Base-by-base conservation (phyloP, 2,113 vertebrate genomes). In the Gallinago media region DNA sequence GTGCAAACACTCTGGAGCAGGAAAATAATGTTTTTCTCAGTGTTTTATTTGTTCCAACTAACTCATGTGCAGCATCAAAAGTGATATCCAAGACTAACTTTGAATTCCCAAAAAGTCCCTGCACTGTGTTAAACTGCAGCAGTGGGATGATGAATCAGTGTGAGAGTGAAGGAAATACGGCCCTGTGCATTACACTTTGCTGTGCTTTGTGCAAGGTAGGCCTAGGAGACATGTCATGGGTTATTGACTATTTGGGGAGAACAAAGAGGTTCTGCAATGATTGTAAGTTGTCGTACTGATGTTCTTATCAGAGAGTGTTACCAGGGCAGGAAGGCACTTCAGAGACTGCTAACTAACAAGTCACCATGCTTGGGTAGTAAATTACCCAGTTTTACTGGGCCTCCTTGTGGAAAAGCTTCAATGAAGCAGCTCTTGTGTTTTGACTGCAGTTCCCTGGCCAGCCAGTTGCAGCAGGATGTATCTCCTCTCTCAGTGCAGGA, bases 261-360 rank as follows among this genome's bases (percentile, higher is more conserved):
- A 25, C 36, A 88, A 44, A 59, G 42, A 23, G 6, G 14, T 92
- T 71, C 52, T 74, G 63, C 46, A 91, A 21, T 21, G 75, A 34
- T 12, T 66, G 50, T 8, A 46, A 49, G 50, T 58, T 0, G 0
- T 36, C 59, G 31, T n/a, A 15, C 2, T 3, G 27, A 17, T 44
- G 26, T 42, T 79, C 32, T 32, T 16, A 47, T 6, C 8, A 3
- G 47, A 58, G 18, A 59, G 17, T 5, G 1, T 47, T 61, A 15
- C 26, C 27, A 46, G 70, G 52, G 21, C 50, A 70, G 56, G 78
- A 85, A 56, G 59, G 55, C 46, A n/a, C 20, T 29, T 91, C 59
- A 61, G 59, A 71, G 47, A 10, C 38, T 72, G 47, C 61, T 75
- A 56, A 32, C 50, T 58, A 55, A 32, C 17, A 29, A 22, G 34